Conservation (phyloP, 2,888 invertebrate species). For the Dryadula phaetusa region DNA sequence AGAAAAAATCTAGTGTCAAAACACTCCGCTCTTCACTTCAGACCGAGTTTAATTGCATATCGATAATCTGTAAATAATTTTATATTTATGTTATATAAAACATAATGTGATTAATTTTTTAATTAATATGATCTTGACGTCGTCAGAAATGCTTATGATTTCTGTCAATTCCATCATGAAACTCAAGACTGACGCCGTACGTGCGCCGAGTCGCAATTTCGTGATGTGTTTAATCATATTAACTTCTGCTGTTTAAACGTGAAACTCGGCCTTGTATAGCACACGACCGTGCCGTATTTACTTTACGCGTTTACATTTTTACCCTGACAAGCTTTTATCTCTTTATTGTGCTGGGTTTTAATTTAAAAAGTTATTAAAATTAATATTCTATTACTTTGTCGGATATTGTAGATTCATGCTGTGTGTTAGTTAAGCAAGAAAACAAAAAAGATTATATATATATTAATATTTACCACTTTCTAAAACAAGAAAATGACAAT, state of each 20-base stretch:
- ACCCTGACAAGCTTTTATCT: background rate
- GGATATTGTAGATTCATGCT: background rate
- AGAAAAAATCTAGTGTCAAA: no score
- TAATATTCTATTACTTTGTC: background rate
- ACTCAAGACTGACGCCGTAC: slow-evolving; percentile 1
- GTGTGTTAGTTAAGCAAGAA: background rate
- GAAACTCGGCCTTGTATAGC: slow-evolving; percentile 53
- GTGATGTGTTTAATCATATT: slow-evolving; percentile 58
- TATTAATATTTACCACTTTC: no score
- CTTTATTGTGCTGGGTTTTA: background rate
- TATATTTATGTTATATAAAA: background rate
- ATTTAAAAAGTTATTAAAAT: background rate
- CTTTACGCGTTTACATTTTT: background rate
- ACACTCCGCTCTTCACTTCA: no score
- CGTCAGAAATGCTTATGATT: slow-evolving; percentile 1
- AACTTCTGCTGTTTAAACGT: slow-evolving; percentile 58
- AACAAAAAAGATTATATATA: no score
- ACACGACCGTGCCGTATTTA: background rate
- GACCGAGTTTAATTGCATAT: no score
- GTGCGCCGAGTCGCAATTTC: slow-evolving; percentile 18
- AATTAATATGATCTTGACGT: background rate
- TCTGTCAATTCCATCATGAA: slow-evolving; percentile 15
- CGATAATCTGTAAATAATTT: no score
- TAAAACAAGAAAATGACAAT: no score
- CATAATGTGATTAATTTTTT: background rate